A percentile compares a stretch with the other conserved stretches of the same genome.
phyloP scores from a whole-genome alignment of 2,888 invertebrate genomes.

The Halocaridina rubra region DNA sequence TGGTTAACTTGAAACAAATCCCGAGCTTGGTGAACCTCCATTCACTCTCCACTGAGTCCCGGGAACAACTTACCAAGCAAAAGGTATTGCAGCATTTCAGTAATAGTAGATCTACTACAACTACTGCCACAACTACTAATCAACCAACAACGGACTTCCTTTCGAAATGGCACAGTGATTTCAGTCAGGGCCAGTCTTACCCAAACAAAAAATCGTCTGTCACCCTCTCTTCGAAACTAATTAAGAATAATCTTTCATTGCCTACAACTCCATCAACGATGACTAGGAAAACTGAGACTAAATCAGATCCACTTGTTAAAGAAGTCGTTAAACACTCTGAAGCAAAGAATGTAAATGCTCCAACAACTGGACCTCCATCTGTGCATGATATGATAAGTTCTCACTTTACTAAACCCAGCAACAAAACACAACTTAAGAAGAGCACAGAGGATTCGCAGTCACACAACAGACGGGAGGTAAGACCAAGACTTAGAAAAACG shows the following conservation, averaged over 20 bases:
- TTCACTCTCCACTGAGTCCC: neutral
- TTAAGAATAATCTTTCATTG: neutral
- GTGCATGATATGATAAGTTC: conserved; percentile 43
- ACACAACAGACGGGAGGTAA: neutral
- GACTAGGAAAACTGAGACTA: neutral
- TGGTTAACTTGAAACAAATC: neutral
- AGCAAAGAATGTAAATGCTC: neutral
- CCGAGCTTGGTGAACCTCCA: too few relatives aligned
- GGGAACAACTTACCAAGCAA: neutral
- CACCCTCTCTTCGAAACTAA: neutral
- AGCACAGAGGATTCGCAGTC: neutral
- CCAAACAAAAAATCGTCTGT: too few relatives aligned
- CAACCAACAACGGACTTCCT: neutral
- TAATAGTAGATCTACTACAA: neutral
- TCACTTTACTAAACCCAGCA: neutral
- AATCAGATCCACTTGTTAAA: neutral
- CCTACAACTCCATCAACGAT: neutral
- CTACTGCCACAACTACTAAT: neutral
- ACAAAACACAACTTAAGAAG: neutral
- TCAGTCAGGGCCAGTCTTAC: neutral
- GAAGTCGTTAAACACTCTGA: neutral
- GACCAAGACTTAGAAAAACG: neutral
- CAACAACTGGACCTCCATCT: neutral
- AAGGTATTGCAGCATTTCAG: neutral
- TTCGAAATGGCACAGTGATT: conserved; percentile 14